phyloP scores from a whole-genome alignment of 64 coral and sea anemone species.

The Stichodactyla mertensii region DNA sequence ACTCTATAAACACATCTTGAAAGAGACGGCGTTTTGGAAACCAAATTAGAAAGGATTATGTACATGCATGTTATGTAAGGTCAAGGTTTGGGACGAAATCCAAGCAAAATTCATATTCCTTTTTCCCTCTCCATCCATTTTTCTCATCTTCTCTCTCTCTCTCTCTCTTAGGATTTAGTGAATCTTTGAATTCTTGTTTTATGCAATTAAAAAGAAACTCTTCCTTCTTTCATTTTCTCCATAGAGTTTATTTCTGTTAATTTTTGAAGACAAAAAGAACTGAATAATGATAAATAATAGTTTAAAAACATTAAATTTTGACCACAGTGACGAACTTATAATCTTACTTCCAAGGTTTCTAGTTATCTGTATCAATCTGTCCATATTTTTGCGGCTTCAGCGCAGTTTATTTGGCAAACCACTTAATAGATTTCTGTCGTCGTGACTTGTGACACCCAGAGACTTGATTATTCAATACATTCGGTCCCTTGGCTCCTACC shows the following conservation, averaged over 20 bases:
- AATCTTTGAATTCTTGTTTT: no score
- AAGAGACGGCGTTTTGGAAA: not conserved
- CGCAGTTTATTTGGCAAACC: conserved; percentile 3
- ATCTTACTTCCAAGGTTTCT: not conserved
- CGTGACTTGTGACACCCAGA: not conserved
- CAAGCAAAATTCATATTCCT: no score
- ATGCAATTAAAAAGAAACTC: no score
- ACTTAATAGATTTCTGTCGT: not conserved
- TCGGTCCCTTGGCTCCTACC: no score
- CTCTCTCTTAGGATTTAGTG: no score
- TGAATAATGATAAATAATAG: not conserved
- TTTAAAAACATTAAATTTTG: not conserved
- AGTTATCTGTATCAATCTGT: not conserved
- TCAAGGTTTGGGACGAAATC: no score
- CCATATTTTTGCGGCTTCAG: not conserved
- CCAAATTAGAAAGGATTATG: not conserved
- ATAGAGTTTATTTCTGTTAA: no score
- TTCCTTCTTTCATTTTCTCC: not conserved
- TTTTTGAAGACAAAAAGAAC: not conserved
- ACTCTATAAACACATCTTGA: not conserved
- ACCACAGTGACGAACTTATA: not conserved
- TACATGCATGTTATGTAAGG: no score
- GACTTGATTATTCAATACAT: not conserved
- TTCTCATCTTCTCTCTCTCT: no score
- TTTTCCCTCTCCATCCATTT: no score